Conservation (phyloP, 2,113 vertebrate genomes). For the Diphyllodes magnificus region DNA sequence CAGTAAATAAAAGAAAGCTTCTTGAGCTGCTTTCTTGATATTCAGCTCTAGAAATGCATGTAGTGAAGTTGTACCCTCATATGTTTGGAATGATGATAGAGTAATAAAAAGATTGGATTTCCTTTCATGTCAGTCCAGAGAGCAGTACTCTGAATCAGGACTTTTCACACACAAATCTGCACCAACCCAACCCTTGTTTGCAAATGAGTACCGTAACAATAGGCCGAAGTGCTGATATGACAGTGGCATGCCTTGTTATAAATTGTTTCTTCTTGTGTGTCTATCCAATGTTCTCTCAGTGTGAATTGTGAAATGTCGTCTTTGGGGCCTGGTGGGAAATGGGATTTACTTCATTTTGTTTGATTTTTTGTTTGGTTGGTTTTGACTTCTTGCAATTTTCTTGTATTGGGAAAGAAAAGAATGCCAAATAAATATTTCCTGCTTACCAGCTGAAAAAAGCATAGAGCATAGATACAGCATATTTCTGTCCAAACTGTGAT, state of each 20-base stretch:
- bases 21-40: neutral
- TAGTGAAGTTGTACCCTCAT: neutral
- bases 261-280: neutral
- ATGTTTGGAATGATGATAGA: neutral
- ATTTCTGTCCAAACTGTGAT: neutral
- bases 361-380: neutral
- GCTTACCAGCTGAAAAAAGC: neutral
- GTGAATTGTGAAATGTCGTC: neutral
- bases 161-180: neutral
- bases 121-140: neutral
- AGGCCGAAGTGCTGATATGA: neutral
- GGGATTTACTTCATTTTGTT: neutral
- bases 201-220: neutral
- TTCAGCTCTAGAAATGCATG: neutral
- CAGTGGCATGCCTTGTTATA: neutral
- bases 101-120: neutral
- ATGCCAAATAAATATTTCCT: neutral
- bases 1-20: neutral
- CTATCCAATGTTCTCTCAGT: neutral
- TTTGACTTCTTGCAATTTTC: neutral
- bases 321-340: rapidly evolving
- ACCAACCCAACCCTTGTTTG: neutral
- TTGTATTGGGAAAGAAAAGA: neutral
- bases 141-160: neutral
- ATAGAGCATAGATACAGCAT: neutral